Percentiles rank a stretch among this genome's conserved stretches.
These are phyloP conservation scores for Zaprionus taronus DNA, from an alignment of 1,140 invertebrate species.

Conservation along the genomic window DNA sequence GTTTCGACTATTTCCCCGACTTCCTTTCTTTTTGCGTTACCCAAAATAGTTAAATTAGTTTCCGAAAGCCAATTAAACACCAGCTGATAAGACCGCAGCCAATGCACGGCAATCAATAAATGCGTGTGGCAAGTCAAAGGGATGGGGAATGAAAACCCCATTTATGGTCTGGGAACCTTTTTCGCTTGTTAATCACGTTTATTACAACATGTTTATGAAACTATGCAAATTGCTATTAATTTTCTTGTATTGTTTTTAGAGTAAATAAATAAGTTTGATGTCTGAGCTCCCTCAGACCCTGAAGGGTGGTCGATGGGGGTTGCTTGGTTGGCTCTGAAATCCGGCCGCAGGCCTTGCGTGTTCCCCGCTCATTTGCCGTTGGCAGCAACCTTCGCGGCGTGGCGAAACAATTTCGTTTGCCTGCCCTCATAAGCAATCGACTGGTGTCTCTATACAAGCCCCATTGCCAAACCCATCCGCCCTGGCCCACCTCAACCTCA, in stretches of 20 bases:
- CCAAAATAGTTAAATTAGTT: conserved; percentile 49
- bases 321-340: not conserved
- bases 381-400: conserved; percentile 76
- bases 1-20: not conserved
- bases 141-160: conserved; percentile 11
- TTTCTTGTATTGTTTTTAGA: conserved; percentile 82
- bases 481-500: not conserved
- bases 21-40: not conserved
- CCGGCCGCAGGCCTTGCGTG: conserved; percentile 62
- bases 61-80: conserved; percentile 54
- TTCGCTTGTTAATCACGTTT: conserved; percentile 63
- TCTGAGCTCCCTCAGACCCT: conserved; percentile 46
- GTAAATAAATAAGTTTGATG: conserved; percentile 82
- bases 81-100: conserved; percentile 52
- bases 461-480: not conserved
- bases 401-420: conserved; percentile 77
- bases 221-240: conserved; percentile 81
- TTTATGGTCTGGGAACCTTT: conserved; percentile 18
- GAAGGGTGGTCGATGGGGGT: conserved; percentile 8
- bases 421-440: conserved; percentile 67
- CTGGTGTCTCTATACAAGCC: conserved; percentile 38
- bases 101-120: conserved; percentile 60
- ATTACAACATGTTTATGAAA: conserved; percentile 78
- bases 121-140: not conserved
- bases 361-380: conserved; percentile 61